Conservation (phyloP, 1,140 invertebrate genomes). For the Bombus haemorrhoidalis region DNA sequence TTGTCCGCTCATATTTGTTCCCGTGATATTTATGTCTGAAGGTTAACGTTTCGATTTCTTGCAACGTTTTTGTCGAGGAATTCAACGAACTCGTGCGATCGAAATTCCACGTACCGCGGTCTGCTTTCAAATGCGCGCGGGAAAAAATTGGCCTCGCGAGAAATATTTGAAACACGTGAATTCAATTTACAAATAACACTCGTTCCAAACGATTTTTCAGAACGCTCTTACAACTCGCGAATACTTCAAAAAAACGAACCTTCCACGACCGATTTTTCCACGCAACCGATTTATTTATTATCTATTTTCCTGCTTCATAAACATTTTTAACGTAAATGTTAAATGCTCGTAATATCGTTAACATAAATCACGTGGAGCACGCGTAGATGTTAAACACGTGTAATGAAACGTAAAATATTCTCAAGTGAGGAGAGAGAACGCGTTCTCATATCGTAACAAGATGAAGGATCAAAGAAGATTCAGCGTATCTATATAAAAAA, state of each 20-base stretch:
- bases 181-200: slow-evolving; percentile 8
- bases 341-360: too few relatives aligned
- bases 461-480: too few relatives aligned
- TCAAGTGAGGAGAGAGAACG: too few relatives aligned
- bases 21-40: neutral
- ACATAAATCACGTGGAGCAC: too few relatives aligned
- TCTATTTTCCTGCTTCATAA: too few relatives aligned
- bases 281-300: neutral
- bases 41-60: neutral
- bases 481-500: neutral
- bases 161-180: slow-evolving; percentile 8
- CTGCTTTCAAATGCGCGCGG: slow-evolving; percentile 2
- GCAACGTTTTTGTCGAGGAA: neutral
- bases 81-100: neutral
- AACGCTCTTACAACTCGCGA: neutral
- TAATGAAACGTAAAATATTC: too few relatives aligned
- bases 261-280: neutral
- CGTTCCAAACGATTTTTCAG: neutral
- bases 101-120: neutral
- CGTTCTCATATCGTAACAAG: too few relatives aligned
- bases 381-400: too few relatives aligned
- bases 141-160: neutral
- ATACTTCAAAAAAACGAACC: neutral
- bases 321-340: too few relatives aligned
- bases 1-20: slow-evolving; percentile 1